Percentiles rank a stretch among this genome's conserved stretches.
phyloP scores from a whole-genome alignment of 2,113 vertebrate species.

The Speoplatyrhinus poulsoni region DNA sequence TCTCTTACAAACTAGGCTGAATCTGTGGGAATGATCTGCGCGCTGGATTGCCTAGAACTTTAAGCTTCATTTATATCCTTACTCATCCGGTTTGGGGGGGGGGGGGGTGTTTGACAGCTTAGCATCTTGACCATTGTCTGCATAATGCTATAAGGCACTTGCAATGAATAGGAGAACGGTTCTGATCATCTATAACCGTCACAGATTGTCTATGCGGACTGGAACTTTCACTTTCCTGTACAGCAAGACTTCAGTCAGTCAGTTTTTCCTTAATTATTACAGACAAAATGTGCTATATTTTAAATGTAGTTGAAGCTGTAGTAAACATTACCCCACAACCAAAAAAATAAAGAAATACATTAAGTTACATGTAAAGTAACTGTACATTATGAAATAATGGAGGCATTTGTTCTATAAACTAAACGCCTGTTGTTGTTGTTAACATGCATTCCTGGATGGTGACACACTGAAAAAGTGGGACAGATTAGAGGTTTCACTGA shows the following conservation, averaged over 20 bases:
- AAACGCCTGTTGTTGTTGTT: slow-evolving; percentile 23
- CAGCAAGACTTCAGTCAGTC: no score
- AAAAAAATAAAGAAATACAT: no score
- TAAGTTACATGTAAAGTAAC: no score
- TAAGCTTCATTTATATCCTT: slow-evolving; percentile 40
- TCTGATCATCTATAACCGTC: no score
- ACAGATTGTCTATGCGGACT: no score
- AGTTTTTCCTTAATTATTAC: no score
- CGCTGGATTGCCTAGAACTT: slow-evolving; percentile 8
- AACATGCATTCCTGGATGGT: slow-evolving; percentile 52
- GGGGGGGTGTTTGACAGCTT: slow-evolving; percentile 6
- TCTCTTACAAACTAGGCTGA: slow-evolving; percentile 42
- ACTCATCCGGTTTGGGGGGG: slow-evolving; percentile 20
- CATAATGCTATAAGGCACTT: not conserved
- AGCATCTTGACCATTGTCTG: slow-evolving; percentile 21
- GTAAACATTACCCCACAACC: no score
- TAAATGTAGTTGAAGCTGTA: no score
- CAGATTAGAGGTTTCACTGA: slow-evolving; percentile 40
- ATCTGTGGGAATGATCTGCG: slow-evolving; percentile 31
- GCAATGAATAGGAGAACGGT: slow-evolving; percentile 6
- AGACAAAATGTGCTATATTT: no score
- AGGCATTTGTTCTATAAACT: no score
- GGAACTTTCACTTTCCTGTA: no score
- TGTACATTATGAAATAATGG: no score
- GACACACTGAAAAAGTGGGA: slow-evolving; percentile 54